Evolutionary conservation across 2,113 vertebrate species (phyloP).

Genomic region (Thalassoma bifasciatum): DNA sequence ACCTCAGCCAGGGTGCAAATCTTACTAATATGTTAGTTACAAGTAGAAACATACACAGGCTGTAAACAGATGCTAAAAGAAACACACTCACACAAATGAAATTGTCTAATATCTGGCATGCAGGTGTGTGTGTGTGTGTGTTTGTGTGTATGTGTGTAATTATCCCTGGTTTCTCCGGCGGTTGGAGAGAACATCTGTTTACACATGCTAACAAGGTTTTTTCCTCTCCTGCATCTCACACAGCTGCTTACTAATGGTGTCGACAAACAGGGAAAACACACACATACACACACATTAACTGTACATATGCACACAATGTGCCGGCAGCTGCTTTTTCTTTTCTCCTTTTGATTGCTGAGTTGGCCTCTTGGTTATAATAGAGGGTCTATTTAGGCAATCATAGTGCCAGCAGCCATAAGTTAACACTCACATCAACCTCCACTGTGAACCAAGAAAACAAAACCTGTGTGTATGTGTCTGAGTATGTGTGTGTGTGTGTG

Average conservation of each 20-base stretch:
- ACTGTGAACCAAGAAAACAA: slow-evolving; percentile 17
- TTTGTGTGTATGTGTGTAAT: slow-evolving; percentile 54
- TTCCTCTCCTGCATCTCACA: slow-evolving; percentile 71
- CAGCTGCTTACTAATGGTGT: slow-evolving; percentile 78
- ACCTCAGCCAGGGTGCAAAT: slow-evolving; percentile 53
- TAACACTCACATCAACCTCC: slow-evolving; percentile 55
- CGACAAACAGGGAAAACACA: slow-evolving; percentile 72
- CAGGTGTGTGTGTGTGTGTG: slow-evolving; percentile 58
- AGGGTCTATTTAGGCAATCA: slow-evolving; percentile 73
- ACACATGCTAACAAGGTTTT: slow-evolving; percentile 75
- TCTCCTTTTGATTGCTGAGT: slow-evolving; percentile 55
- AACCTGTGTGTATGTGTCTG: slow-evolving; percentile 13
- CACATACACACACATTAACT: slow-evolving; percentile 12
- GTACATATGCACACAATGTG: slow-evolving; percentile 41
- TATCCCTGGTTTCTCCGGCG: slow-evolving; percentile 68
- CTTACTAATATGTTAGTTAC: slow-evolving; percentile 60
- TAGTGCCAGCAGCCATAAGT: slow-evolving; percentile 73
- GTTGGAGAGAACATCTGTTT: slow-evolving; percentile 79
- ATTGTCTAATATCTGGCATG: slow-evolving; percentile 65
- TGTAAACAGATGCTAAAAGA: slow-evolving; percentile 73
- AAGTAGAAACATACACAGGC: slow-evolving; percentile 59
- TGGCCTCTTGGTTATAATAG: slow-evolving; percentile 71
- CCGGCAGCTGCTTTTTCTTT: slow-evolving; percentile 20
- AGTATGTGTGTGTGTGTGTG: slow-evolving; percentile 18
- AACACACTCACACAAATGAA: slow-evolving; percentile 49